These are phyloP conservation scores for Accipiter cooperii DNA, from an alignment of 2,113 vertebrate species.

Conservation along the genomic window DNA sequence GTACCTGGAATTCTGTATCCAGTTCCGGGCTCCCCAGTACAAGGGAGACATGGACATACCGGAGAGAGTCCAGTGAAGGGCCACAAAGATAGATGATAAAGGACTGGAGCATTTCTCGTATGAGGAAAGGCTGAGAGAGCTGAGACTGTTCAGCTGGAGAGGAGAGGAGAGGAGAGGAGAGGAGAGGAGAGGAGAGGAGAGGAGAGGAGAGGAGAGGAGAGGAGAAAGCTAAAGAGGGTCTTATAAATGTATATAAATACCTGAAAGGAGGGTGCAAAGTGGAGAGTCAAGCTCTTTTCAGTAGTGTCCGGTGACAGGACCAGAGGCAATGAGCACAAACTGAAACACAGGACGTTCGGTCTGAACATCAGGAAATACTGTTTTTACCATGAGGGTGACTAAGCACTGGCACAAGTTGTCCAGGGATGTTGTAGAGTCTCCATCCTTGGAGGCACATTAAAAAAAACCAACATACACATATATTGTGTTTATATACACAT, in stretches of 20 bases:
- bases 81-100: not conserved
- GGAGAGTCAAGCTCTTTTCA: not conserved
- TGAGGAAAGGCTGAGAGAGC: not conserved
- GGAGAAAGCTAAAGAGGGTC: not conserved
- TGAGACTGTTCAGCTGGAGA: no score
- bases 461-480: not conserved
- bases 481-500: no score
- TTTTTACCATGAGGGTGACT: no score
- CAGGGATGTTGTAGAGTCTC: not conserved
- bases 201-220: not conserved
- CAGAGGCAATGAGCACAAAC: not conserved
- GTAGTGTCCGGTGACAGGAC: not conserved
- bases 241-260: not conserved
- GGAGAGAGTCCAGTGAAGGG: not conserved
- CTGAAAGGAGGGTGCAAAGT: not conserved
- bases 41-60: not conserved
- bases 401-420: no score
- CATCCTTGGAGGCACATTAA: not conserved
- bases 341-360: no score
- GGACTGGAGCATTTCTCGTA: not conserved
- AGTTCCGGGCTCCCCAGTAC: not conserved
- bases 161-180: no score
- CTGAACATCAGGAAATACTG: no score
- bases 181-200: no score
- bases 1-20: not conserved